Evolutionary conservation across 1,140 invertebrate species (phyloP).

Genomic region (Solenopsis invicta): DNA sequence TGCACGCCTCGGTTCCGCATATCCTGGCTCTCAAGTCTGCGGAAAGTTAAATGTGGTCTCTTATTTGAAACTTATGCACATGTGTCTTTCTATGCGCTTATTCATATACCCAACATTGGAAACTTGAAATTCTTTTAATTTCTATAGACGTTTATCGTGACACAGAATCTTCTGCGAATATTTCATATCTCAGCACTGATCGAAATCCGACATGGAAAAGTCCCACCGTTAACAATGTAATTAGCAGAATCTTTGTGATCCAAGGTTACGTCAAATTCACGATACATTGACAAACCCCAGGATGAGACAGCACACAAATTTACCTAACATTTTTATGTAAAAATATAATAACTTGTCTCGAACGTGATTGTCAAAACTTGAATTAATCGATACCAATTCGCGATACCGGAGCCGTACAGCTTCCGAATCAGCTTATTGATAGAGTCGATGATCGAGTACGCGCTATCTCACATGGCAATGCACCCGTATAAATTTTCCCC

Average conservation of each 20-base stretch:
- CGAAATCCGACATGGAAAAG: not conserved
- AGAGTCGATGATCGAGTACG: conserved; percentile 25
- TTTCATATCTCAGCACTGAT: not conserved
- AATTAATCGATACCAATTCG: not conserved
- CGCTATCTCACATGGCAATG: conserved; percentile 40
- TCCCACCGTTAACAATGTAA: not conserved
- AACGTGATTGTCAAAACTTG: not conserved
- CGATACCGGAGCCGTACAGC: not conserved
- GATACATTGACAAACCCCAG: not conserved
- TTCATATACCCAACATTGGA: not conserved
- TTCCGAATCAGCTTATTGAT: not conserved
- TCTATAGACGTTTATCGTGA: not conserved
- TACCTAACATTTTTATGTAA: not conserved
- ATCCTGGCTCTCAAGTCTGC: not conserved
- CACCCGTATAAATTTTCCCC: conserved; percentile 12
- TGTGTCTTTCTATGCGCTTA: not conserved
- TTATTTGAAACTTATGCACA: not conserved
- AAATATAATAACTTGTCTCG: not conserved
- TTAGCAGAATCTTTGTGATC: not conserved
- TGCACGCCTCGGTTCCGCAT: not conserved
- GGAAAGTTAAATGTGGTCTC: not conserved
- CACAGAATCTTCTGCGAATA: not conserved
- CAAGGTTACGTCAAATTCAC: not conserved
- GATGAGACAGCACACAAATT: not conserved
- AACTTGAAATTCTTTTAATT: conserved; percentile 10